Conservation (phyloP, 2,797 vertebrate genomes). For the Squalus acanthias region DNA sequence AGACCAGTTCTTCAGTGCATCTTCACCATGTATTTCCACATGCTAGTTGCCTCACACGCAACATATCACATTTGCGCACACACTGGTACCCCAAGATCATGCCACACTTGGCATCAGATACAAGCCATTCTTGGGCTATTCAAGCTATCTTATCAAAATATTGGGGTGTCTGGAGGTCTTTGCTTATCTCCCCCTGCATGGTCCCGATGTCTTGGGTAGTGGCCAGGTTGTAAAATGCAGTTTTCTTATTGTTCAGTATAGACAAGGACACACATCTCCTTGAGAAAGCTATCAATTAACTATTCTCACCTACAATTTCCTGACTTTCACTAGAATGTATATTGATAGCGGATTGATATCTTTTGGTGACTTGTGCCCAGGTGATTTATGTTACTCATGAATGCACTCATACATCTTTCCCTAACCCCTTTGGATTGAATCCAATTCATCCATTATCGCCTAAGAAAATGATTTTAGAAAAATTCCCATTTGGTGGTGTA, state of each 20-base stretch:
- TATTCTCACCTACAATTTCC: not conserved
- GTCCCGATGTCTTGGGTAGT: not conserved
- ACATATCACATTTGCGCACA: not conserved
- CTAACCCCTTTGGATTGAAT: not conserved
- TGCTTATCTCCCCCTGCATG: not conserved
- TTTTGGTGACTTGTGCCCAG: not conserved
- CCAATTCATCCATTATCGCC: not conserved
- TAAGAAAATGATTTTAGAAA: not conserved
- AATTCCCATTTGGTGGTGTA: no score
- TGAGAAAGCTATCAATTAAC: not conserved
- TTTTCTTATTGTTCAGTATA: no score
- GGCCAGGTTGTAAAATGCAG: not conserved
- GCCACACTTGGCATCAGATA: not conserved
- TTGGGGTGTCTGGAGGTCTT: not conserved
- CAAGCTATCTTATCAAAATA: not conserved
- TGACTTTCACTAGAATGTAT: not conserved
- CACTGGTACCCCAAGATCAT: not conserved
- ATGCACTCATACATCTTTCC: not conserved
- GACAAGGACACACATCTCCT: not conserved
- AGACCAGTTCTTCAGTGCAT: not conserved
- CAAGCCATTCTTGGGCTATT: not conserved
- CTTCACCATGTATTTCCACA: no score
- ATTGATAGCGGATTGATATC: not conserved
- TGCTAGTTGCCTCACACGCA: not conserved
- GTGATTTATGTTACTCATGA: not conserved